These are phyloP conservation scores for Percopsis omiscomaycus DNA, from an alignment of 2,797 vertebrate species.

Conservation along the genomic window DNA sequence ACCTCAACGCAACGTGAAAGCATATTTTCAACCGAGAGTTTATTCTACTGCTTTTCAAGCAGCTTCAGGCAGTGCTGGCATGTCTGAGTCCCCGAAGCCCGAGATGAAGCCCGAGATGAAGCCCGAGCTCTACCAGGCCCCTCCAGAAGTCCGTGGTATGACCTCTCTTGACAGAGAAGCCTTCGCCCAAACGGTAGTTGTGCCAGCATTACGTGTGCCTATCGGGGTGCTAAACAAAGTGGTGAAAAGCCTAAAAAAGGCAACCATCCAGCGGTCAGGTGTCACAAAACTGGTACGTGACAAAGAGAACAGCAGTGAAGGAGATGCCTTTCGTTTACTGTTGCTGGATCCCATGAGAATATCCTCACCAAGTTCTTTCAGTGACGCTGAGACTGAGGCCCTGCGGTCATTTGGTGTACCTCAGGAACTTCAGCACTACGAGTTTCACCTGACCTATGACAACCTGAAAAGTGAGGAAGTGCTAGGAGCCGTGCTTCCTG, in stretches of 20 bases:
- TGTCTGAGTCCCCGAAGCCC: conserved; percentile 40
- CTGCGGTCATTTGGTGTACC: conserved; percentile 76
- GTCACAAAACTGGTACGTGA: conserved; percentile 85
- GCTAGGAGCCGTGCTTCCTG: conserved; percentile 89
- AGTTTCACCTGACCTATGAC: conserved; percentile 86
- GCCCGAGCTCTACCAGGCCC: conserved; percentile 75
- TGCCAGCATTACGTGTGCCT: conserved; percentile 87
- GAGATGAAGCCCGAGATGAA: conserved; percentile 62
- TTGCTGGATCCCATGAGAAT: conserved; percentile 87
- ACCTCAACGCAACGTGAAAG: conserved; percentile 19
- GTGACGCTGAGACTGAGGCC: conserved; percentile 73
- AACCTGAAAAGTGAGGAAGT: conserved; percentile 93
- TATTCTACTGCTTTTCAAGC: conserved; percentile 8
- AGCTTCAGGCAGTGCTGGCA: conserved; percentile 7
- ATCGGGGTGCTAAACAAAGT: conserved; percentile 79
- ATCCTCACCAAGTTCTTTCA: conserved; percentile 72
- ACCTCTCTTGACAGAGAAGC: conserved; percentile 83
- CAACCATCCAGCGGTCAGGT: conserved; percentile 82
- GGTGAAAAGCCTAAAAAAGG: conserved; percentile 82
- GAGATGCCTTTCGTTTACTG: conserved; percentile 73
- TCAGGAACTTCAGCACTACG: conserved; percentile 76
- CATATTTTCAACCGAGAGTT: conserved; percentile 7
- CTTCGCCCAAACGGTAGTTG: conserved; percentile 83
- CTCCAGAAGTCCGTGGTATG: conserved; percentile 87
- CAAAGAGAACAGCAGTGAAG: conserved; percentile 43